Percentiles rank a stretch among this genome's conserved stretches.
Evolutionary conservation across 2,797 vertebrate genomes (phyloP).

Genomic region (Rhabdophis nuchalis): DNA sequence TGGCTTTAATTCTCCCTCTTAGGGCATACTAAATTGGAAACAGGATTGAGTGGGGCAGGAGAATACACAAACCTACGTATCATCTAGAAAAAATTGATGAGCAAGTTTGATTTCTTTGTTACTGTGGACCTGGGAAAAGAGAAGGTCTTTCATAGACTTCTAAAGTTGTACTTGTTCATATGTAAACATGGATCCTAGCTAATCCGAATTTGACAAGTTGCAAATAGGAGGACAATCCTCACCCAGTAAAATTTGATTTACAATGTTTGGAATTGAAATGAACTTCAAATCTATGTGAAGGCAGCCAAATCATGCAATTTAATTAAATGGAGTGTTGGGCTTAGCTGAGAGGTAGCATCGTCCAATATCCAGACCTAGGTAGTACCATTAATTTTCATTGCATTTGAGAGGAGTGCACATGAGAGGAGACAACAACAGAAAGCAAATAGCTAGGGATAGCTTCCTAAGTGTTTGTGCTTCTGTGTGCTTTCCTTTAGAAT

Average conservation of each 20-base stretch:
- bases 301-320: constrained; percentile 29
- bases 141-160: neutral
- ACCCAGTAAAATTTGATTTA: neutral
- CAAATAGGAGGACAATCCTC: neutral
- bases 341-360: neutral
- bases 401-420: neutral
- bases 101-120: constrained; percentile 12
- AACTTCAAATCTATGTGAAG: constrained; percentile 27
- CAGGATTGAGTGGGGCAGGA: neutral
- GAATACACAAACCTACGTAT: constrained; percentile 42
- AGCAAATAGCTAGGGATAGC: constrained; percentile 33
- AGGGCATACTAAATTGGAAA: constrained; percentile 14
- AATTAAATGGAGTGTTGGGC: constrained; percentile 21
- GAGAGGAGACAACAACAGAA: constrained; percentile 39
- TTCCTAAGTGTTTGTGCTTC: constrained; percentile 29
- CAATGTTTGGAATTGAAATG: neutral
- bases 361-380: constrained; percentile 32
- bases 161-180: neutral
- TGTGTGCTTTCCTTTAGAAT: constrained; percentile 33
- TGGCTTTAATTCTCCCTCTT: constrained; percentile 50
- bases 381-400: constrained; percentile 36
- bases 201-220: neutral
- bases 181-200: neutral
- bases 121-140: constrained; percentile 22
- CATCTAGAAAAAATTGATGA: neutral